Evolutionary conservation across 2,113 vertebrate species (phyloP).

Genomic region (Actinemys pallida): DNA sequence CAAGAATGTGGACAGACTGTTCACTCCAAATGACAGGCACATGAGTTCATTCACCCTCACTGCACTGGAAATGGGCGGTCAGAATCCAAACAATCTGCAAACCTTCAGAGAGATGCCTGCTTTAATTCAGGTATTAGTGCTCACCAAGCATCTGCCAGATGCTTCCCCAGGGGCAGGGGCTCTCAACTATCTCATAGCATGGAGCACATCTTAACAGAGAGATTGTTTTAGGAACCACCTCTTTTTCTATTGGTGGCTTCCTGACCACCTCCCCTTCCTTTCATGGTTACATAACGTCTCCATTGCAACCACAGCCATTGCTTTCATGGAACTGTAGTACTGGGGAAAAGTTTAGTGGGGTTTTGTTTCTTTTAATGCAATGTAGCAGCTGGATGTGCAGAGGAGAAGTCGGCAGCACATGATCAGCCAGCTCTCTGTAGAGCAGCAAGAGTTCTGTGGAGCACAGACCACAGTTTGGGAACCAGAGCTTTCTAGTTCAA

Average conservation of each 20-base stretch:
- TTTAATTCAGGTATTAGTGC: neutral
- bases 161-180: neutral
- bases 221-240: neutral
- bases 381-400: neutral
- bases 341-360: neutral
- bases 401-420: neutral
- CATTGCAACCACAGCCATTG: neutral
- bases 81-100: fast-evolving
- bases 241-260: neutral
- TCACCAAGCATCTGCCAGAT: neutral
- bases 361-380: neutral
- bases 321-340: conserved; percentile 1
- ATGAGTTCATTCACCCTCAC: conserved; percentile 58
- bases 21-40: conserved; percentile 49
- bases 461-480: fast-evolving
- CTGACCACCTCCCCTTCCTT: neutral
- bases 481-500: fast-evolving
- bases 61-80: neutral
- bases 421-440: neutral
- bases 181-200: neutral
- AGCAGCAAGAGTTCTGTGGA: fast-evolving
- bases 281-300: neutral
- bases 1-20: conserved; percentile 83
- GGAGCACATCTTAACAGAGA: neutral
- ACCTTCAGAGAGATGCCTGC: neutral